Percentiles rank a stretch among this genome's conserved stretches.
These are phyloP conservation scores for Verasper variegatus DNA, from an alignment of 2,113 vertebrate genomes.

Conservation along the genomic window DNA sequence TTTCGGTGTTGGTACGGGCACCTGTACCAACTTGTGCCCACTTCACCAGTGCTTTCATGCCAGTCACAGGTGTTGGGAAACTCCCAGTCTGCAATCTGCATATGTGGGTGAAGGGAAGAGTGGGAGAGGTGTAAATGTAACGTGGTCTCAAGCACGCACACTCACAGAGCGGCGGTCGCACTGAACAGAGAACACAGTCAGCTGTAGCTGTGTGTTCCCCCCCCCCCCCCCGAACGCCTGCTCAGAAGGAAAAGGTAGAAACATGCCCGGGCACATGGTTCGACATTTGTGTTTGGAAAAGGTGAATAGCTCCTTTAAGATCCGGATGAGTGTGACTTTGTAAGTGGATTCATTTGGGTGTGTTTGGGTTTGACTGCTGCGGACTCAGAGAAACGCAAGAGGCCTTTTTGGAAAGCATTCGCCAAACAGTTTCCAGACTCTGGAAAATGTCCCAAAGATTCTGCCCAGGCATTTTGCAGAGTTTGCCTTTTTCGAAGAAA, in stretches of 20 bases:
- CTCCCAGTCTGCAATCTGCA: slow-evolving; percentile 5
- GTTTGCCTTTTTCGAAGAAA: too few species aligned
- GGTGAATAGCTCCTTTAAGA: slow-evolving; percentile 49
- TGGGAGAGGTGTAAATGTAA: too few species aligned
- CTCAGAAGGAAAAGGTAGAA: slow-evolving; percentile 30
- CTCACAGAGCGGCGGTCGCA: background rate
- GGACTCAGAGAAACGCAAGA: slow-evolving; percentile 4
- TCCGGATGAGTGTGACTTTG: slow-evolving; percentile 37
- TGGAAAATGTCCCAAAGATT: too few species aligned
- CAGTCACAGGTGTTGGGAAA: slow-evolving; percentile 61
- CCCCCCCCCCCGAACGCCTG: slow-evolving; percentile 1
- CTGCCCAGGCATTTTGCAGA: too few species aligned
- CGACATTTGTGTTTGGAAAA: slow-evolving; percentile 8
- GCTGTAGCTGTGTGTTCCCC: slow-evolving; percentile 38
- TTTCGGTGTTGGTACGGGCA: background rate
- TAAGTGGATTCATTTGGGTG: slow-evolving; percentile 2
- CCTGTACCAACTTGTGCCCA: slow-evolving; percentile 45
- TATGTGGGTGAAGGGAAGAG: slow-evolving; percentile 18
- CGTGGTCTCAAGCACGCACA: too few species aligned
- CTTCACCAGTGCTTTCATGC: slow-evolving; percentile 52
- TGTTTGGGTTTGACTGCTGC: slow-evolving; percentile 33
- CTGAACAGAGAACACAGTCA: slow-evolving; percentile 49
- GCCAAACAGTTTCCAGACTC: too few species aligned
- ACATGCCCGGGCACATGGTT: slow-evolving; percentile 29
- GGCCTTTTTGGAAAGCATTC: background rate